Conservation (phyloP, 2,113 vertebrate genomes). For the Haplotaxodon microlepis region DNA sequence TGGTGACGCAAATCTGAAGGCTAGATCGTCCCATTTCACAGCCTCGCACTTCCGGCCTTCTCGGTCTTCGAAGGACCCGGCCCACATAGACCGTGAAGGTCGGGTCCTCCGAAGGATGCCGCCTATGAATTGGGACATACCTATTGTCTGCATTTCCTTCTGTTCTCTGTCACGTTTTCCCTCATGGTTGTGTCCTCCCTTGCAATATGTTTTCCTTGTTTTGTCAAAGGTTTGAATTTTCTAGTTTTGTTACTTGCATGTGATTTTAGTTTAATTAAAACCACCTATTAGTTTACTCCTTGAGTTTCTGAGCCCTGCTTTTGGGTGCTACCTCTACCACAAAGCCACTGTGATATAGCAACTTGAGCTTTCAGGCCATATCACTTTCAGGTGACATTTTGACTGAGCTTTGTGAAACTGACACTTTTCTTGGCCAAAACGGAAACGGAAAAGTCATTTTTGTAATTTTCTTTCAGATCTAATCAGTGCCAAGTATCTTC, state of each 20-base stretch:
- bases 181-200: not conserved
- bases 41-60: not conserved
- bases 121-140: not conserved
- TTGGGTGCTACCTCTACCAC: not conserved
- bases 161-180: not conserved
- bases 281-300: not conserved
- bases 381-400: not conserved
- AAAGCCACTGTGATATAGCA: not conserved
- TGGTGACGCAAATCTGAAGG: not conserved
- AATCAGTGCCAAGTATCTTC: not conserved
- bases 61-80: not conserved
- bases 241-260: not conserved
- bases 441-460: not conserved
- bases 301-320: not conserved
- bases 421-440: not conserved
- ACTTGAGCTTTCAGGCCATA: not conserved
- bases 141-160: not conserved
- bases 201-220: not conserved
- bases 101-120: not conserved
- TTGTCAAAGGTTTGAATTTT: not conserved
- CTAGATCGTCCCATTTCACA: not conserved
- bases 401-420: not conserved
- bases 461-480: not conserved
- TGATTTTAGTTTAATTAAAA: not conserved
- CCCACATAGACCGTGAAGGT: not conserved